Evolutionary conservation across 2,113 vertebrate genomes (phyloP).

Genomic region (Etia nguti): DNA sequence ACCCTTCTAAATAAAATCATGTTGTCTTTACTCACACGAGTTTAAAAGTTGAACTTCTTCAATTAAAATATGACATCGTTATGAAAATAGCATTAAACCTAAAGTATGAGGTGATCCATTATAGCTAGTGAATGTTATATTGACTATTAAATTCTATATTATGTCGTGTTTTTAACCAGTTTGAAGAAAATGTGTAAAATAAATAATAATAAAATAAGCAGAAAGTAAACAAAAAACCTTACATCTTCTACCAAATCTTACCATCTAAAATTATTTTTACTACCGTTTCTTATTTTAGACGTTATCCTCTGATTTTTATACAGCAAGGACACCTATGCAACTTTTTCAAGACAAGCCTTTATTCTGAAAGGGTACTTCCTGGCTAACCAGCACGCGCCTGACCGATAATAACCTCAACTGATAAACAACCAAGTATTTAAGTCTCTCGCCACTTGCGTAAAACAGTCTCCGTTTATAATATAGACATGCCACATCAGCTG

Average conservation of each 20-base stretch:
- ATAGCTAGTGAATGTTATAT: neutral
- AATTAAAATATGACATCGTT: neutral
- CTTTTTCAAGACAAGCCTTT: neutral
- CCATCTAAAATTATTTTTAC: neutral
- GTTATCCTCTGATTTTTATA: neutral
- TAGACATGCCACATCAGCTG: neutral
- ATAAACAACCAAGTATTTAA: neutral
- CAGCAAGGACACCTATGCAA: neutral
- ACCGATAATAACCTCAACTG: neutral
- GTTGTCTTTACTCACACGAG: neutral
- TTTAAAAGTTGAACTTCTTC: neutral
- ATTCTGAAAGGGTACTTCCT: neutral
- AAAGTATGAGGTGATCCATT: neutral
- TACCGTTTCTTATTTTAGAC: neutral
- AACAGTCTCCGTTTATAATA: neutral
- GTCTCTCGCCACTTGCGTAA: neutral
- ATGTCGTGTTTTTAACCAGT: neutral
- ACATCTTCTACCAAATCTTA: neutral
- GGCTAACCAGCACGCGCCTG: too few species aligned
- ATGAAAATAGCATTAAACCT: neutral
- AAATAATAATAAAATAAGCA: neutral
- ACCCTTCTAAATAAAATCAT: neutral
- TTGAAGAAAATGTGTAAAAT: neutral
- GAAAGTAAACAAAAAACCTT: neutral
- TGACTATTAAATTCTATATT: neutral